Percentiles rank a stretch among this genome's conserved stretches.
Conservation (phyloP, 2,888 invertebrate genomes). For the Leptinotarsa peninsularis region DNA sequence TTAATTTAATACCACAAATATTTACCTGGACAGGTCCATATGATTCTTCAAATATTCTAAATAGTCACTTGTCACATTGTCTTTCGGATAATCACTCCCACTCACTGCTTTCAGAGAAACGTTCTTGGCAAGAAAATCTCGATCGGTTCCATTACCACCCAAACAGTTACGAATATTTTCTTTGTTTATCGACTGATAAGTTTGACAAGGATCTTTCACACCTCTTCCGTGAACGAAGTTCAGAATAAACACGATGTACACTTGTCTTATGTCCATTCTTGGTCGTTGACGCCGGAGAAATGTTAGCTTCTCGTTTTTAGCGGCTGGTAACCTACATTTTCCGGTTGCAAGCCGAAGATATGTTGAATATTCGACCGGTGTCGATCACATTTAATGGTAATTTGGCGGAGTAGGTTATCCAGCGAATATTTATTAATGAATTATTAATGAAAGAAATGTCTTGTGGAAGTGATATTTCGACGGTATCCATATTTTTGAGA, state of each 20-base stretch:
- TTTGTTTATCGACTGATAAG: slow-evolving; percentile 42
- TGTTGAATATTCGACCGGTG: neutral
- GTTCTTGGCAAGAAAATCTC: neutral
- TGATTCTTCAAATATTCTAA: neutral
- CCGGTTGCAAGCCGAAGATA: neutral
- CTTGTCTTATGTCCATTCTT: slow-evolving; percentile 44
- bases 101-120: neutral
- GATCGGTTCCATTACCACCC: neutral
- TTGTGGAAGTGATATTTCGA: neutral
- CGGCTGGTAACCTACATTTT: slow-evolving; percentile 39
- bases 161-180: slow-evolving; percentile 48
- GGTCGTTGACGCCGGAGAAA: slow-evolving; percentile 35
- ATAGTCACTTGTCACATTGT: neutral
- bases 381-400: neutral
- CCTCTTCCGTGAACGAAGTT: slow-evolving; percentile 18
- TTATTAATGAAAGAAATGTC: neutral
- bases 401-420: neutral
- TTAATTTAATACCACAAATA: neutral
- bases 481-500: too few species aligned
- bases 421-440: neutral
- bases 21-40: neutral
- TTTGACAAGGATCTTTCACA: slow-evolving; percentile 30
- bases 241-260: slow-evolving; percentile 34
- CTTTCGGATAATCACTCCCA: neutral
- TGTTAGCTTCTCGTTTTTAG: slow-evolving; percentile 33